These are phyloP conservation scores for Tipula unca DNA, from an alignment of 2,888 invertebrate species.

Conservation along the genomic window DNA sequence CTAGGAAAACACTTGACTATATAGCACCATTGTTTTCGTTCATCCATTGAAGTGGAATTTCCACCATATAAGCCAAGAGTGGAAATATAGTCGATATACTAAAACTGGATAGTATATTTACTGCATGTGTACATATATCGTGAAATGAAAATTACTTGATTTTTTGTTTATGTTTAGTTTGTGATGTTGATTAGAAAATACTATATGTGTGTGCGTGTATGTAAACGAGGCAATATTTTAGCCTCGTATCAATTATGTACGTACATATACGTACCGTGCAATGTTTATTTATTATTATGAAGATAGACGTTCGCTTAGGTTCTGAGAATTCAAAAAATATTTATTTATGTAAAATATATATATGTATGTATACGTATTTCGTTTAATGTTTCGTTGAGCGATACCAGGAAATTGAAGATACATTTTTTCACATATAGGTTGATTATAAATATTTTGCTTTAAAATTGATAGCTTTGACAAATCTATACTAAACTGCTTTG, in stretches of 20 bases:
- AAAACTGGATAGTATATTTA: neutral
- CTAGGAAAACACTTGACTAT: neutral
- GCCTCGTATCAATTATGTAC: neutral
- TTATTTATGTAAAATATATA: too few relatives aligned
- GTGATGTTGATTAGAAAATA: neutral
- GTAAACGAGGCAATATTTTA: neutral
- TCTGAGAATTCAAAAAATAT: neutral
- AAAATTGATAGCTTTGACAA: neutral
- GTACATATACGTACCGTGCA: neutral
- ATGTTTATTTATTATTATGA: neutral
- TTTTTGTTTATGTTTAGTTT: neutral
- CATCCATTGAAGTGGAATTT: neutral
- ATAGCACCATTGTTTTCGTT: neutral
- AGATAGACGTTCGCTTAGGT: neutral
- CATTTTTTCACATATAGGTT: neutral
- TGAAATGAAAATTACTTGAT: neutral
- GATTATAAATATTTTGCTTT: neutral
- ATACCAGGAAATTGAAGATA: neutral
- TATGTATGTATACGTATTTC: neutral
- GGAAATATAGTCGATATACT: neutral
- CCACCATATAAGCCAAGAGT: too few relatives aligned
- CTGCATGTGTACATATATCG: neutral
- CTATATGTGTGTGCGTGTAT: neutral
- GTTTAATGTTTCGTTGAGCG: neutral
- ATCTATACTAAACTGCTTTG: too few relatives aligned